These are phyloP conservation scores for Nymphicus hollandicus DNA, from an alignment of 2,113 vertebrate genomes.

Conservation along the genomic window DNA sequence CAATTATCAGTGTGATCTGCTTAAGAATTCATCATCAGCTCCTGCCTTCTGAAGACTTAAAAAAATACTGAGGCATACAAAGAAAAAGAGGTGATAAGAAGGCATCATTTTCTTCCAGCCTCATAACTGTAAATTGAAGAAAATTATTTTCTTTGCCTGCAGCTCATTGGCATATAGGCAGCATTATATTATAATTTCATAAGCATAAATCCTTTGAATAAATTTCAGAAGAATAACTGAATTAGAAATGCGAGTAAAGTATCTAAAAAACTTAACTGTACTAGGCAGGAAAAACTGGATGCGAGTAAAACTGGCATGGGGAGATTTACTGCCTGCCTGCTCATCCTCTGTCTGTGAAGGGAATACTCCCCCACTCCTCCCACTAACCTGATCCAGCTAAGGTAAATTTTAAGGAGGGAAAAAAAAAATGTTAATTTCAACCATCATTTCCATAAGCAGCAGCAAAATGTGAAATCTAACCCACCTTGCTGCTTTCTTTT, in stretches of 20 bases:
- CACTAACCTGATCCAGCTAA: slow-evolving; percentile 44
- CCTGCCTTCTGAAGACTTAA: slow-evolving; percentile 83
- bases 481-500: slow-evolving; percentile 39
- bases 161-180: slow-evolving; percentile 86
- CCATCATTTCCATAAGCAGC: slow-evolving; percentile 7
- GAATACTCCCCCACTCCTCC: slow-evolving; percentile 42
- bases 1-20: slow-evolving; percentile 97
- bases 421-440: slow-evolving; percentile 25
- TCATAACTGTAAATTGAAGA: slow-evolving; percentile 89
- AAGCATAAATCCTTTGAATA: slow-evolving; percentile 88
- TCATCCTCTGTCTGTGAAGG: slow-evolving; percentile 40
- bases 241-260: slow-evolving; percentile 85
- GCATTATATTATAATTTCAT: slow-evolving; percentile 88
- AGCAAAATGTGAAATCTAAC: neutral
- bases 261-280: slow-evolving; percentile 77
- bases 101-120: slow-evolving; percentile 78
- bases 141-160: slow-evolving; percentile 88
- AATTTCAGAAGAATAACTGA: slow-evolving; percentile 84
- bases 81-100: slow-evolving; percentile 81
- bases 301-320: neutral
- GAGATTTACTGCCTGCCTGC: slow-evolving; percentile 24
- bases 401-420: slow-evolving; percentile 42
- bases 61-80: slow-evolving; percentile 73
- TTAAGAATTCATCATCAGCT: slow-evolving; percentile 92
- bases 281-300: slow-evolving; percentile 57